Base-by-base conservation (phyloP, 2,797 vertebrate species). In the Tachyglossus aculeatus region DNA sequence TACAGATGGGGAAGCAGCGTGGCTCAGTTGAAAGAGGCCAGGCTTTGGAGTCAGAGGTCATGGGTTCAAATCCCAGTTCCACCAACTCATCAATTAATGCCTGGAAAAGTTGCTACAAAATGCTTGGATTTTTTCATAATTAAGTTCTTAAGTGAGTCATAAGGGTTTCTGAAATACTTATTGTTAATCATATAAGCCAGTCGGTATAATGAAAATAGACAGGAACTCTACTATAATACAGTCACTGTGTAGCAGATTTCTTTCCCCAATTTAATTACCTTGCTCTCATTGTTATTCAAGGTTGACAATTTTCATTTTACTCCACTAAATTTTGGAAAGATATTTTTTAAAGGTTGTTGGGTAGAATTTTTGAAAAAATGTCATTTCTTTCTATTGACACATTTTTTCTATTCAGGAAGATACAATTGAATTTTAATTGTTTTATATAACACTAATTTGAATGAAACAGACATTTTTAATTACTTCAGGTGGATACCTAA, bases 381-480 rank as follows among this genome's bases (percentile, higher is more conserved):
- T 83, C 67, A 82, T 41, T 75, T 67, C 36, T 40, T 31, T 18
- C 61, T 82, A 37, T 40, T 70, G 55, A 55, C 54, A 85, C 81
- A n/a, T 83, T 81, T 55, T 70, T 82, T 81, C 58, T 52, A 72
- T 68, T 76, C 41, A 47, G 29, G 75, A 45, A 54, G 33, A 32
- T 70, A 39, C 34, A 82, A 83, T 75, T 61, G n/a, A 79, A 78
- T 63, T 74, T 27, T 65, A 86, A 67, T 82, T 83, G 64, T 64
- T 78, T 85, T 51, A 84, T 66, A 67, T 71, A 67, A 10, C 40
- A 74, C 73, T 74, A 67, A 68, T 53, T 75, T 84, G 50, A 61
- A 45, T 75, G 60, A 79, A 80, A 75, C n/a, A 53, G 14, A 54
- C 39, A 47, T 51, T 53, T 59, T 21, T 34, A 45, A 62, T 43